These are phyloP conservation scores for Brotula barbata DNA, from an alignment of 2,797 vertebrate species.

Conservation along the genomic window DNA sequence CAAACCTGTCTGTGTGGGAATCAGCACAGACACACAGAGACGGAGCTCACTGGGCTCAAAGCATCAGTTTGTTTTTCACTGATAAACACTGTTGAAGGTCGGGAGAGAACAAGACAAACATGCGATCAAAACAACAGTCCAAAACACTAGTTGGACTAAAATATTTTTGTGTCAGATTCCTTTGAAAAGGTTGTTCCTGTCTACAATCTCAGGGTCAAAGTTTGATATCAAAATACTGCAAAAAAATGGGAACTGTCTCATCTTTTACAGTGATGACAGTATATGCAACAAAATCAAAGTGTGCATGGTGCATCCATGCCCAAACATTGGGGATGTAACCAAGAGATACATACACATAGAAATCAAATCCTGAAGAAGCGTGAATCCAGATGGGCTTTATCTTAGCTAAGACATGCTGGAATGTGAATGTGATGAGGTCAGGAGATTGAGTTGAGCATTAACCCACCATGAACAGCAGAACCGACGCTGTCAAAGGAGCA, in stretches of 20 bases:
- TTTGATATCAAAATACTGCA: not conserved
- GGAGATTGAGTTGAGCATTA: not conserved
- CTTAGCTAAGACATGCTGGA: not conserved
- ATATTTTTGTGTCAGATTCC: too few relatives aligned
- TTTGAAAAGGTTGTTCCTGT: too few relatives aligned
- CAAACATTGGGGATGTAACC: not conserved
- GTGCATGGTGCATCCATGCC: too few relatives aligned
- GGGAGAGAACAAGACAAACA: too few relatives aligned
- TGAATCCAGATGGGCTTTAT: not conserved
- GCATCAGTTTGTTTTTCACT: slow-evolving; percentile 61
- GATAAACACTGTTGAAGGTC: slow-evolving; percentile 25
- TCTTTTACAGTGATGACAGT: too few relatives aligned
- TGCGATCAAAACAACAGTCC: too few relatives aligned
- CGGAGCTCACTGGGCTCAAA: slow-evolving; percentile 41
- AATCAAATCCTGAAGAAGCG: not conserved
- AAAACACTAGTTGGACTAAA: too few relatives aligned
- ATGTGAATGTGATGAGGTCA: not conserved
- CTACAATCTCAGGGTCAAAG: not conserved
- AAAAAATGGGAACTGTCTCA: not conserved
- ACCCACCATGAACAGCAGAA: too few relatives aligned
- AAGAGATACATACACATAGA: not conserved
- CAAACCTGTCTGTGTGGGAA: slow-evolving; percentile 8
- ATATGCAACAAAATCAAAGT: too few relatives aligned
- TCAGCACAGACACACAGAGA: slow-evolving; percentile 5
- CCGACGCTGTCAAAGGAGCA: too few relatives aligned